These are phyloP conservation scores for Tapera naevia DNA, from an alignment of 2,797 vertebrate species.

Conservation along the genomic window DNA sequence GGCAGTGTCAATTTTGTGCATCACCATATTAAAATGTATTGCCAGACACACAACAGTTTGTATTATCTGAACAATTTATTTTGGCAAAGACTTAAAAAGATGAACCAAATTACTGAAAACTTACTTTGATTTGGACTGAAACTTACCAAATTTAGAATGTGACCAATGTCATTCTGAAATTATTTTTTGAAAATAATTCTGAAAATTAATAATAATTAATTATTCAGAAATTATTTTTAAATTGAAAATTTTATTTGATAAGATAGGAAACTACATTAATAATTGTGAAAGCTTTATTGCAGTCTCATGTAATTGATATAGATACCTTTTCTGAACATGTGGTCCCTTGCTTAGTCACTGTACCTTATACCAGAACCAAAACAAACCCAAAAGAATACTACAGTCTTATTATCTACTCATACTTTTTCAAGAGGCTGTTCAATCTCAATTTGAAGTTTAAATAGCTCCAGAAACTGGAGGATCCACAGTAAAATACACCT, in stretches of 20 bases:
- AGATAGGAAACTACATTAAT: neutral
- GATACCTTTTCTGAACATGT: neutral
- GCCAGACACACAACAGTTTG: neutral
- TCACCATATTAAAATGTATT: accelerated
- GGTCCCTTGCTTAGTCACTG: neutral
- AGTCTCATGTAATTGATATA: neutral
- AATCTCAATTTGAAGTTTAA: neutral
- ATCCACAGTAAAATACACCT: neutral
- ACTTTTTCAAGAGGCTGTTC: neutral
- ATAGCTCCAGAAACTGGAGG: neutral
- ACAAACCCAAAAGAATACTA: neutral
- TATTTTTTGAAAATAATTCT: neutral
- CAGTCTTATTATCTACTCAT: neutral
- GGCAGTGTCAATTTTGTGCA: neutral
- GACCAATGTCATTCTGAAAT: neutral
- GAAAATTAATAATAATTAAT: no score
- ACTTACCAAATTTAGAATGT: neutral
- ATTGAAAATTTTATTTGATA: neutral
- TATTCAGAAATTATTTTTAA: neutral
- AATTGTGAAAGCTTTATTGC: neutral
- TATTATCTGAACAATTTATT: neutral
- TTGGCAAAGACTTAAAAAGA: neutral
- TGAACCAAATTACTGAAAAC: neutral
- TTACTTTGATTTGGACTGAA: neutral
- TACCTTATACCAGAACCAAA: neutral